Conservation (phyloP, 2,797 vertebrate genomes). For the Acipenser oxyrinchus region DNA sequence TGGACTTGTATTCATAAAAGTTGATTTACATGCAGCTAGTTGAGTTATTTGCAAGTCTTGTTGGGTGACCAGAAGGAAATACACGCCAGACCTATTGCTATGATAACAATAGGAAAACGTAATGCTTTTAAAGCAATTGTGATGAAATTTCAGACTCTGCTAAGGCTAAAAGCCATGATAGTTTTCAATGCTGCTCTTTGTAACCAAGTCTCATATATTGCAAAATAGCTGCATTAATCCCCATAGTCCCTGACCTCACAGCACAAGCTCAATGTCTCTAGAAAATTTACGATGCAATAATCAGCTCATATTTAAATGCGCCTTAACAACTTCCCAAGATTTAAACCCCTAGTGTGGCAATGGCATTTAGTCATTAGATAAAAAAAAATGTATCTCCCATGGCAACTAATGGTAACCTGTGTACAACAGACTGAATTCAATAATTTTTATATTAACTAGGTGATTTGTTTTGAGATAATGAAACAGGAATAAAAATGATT, state of each 20-base stretch:
- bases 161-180: slow-evolving; percentile 40
- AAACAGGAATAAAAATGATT: slow-evolving; percentile 12
- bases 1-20: neutral
- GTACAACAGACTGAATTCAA: slow-evolving; percentile 17
- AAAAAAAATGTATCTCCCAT: slow-evolving; percentile 28
- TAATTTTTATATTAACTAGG: slow-evolving; percentile 32
- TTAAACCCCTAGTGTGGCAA: slow-evolving; percentile 33
- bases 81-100: slow-evolving; percentile 33
- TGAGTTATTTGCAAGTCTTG: slow-evolving; percentile 25
- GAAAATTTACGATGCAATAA: slow-evolving; percentile 48
- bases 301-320: slow-evolving; percentile 55
- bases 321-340: slow-evolving; percentile 48
- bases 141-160: slow-evolving; percentile 50
- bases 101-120: slow-evolving; percentile 51
- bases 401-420: slow-evolving; percentile 20
- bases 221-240: slow-evolving; percentile 35
- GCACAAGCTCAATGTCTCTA: slow-evolving; percentile 36
- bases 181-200: slow-evolving; percentile 43
- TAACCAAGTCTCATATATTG: slow-evolving; percentile 28
- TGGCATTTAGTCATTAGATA: slow-evolving; percentile 34
- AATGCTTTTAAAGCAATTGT: slow-evolving; percentile 42
- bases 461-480: slow-evolving; percentile 23
- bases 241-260: slow-evolving; percentile 46
- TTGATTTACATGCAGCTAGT: neutral
- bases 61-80: slow-evolving; percentile 49